These are phyloP conservation scores for Stenopsyche tienmushanensis DNA, from an alignment of 1,140 invertebrate species.

Conservation along the genomic window DNA sequence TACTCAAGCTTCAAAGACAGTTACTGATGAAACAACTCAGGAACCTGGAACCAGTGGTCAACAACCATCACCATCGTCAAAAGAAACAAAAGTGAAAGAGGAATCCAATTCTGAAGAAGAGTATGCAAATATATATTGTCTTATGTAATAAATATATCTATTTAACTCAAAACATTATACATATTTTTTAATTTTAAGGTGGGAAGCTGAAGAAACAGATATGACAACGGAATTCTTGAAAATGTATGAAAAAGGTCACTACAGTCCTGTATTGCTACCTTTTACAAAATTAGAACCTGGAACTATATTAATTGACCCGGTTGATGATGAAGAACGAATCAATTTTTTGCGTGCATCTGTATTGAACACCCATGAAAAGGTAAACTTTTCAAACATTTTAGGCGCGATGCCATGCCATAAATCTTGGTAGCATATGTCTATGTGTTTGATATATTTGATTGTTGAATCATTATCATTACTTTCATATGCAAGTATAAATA, in stretches of 20 bases:
- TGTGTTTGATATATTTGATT: not conserved
- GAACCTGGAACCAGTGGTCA: slow-evolving; percentile 6
- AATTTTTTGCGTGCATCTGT: slow-evolving; percentile 68
- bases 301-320: slow-evolving; percentile 75
- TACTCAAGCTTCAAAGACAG: slow-evolving; percentile 27
- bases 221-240: slow-evolving; percentile 63
- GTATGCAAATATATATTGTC: not conserved
- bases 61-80: slow-evolving; percentile 2
- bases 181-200: slow-evolving; percentile 23
- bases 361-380: slow-evolving; percentile 36
- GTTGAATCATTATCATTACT: too few relatives aligned
- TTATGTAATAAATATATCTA: too few relatives aligned
- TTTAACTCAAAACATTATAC: too few relatives aligned
- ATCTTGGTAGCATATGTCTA: too few relatives aligned
- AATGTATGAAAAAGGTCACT: slow-evolving; percentile 78
- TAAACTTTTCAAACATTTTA: too few relatives aligned
- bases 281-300: slow-evolving; percentile 76
- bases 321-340: slow-evolving; percentile 76
- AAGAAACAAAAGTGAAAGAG: slow-evolving; percentile 11
- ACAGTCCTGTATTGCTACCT: slow-evolving; percentile 77
- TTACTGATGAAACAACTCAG: not conserved
- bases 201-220: slow-evolving; percentile 53
- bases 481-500: too few relatives aligned
- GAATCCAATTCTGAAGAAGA: slow-evolving; percentile 17
- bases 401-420: too few relatives aligned